Percentiles rank a stretch among this genome's conserved stretches.
Conservation (phyloP, 23 tunicate genomes). For the Aplidium turbinatum region DNA sequence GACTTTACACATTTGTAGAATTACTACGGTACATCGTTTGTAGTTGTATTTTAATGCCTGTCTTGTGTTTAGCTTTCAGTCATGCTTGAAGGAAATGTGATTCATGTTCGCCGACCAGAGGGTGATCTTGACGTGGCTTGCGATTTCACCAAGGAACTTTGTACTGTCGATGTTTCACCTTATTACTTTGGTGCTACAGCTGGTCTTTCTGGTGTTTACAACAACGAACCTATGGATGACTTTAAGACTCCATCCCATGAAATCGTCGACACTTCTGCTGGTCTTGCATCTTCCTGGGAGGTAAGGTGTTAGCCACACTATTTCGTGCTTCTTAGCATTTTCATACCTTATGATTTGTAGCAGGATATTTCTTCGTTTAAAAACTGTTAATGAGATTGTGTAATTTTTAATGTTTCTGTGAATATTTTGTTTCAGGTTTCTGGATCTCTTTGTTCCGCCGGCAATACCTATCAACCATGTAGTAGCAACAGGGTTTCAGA, state of each 20-base stretch:
- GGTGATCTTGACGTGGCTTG: constrained; percentile 77
- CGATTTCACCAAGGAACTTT: constrained; percentile 64
- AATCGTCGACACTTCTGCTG: constrained; percentile 4
- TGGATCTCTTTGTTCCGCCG: constrained; percentile 18
- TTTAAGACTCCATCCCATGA: constrained; percentile 42
- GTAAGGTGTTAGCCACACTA: constrained; percentile 34
- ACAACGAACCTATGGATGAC: constrained; percentile 85
- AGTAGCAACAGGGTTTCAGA: constrained; percentile 18
- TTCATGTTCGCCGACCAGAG: constrained; percentile 37
- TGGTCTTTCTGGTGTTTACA: constrained; percentile 84
- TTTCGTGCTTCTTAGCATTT: neutral
- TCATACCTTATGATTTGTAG: neutral
- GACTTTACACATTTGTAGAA: no score
- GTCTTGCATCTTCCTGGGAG: constrained; percentile 80
- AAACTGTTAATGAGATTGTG: no score
- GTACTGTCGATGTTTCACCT: constrained; percentile 75
- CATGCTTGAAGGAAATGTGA: constrained; percentile 55
- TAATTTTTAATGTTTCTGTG: neutral
- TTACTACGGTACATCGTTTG: no score
- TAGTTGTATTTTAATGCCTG: no score
- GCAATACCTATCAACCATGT: constrained; percentile 40
- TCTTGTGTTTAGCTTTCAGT: constrained; percentile 67
- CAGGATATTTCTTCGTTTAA: neutral
- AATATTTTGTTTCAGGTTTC: constrained; percentile 24
- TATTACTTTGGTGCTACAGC: constrained; percentile 80